phyloP scores from a whole-genome alignment of 2,113 vertebrate genomes.

The Zosterops lateralis region DNA sequence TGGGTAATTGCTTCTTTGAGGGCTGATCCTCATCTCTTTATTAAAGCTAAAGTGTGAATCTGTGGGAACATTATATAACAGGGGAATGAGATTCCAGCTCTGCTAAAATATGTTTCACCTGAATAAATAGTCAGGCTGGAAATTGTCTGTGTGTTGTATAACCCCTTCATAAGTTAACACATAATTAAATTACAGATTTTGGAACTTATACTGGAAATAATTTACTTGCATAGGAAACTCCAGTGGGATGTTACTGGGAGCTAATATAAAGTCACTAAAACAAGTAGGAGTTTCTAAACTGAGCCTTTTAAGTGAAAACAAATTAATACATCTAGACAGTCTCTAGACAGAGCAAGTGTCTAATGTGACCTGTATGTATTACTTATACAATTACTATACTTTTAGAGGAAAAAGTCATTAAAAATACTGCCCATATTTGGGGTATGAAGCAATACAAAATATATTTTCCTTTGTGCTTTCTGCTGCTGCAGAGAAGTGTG shows the following conservation, averaged over 20 bases:
- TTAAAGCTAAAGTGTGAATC: slow-evolving; percentile 1
- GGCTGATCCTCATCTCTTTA: neutral
- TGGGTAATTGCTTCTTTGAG: slow-evolving; percentile 22
- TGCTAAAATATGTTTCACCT: neutral
- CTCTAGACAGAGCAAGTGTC: neutral
- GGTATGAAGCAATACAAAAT: neutral
- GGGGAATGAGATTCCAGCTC: neutral
- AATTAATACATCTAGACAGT: neutral
- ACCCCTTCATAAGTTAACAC: neutral
- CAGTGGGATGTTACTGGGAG: neutral
- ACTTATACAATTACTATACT: neutral
- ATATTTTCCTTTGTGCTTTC: neutral
- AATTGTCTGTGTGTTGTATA: neutral
- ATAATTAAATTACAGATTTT: neutral
- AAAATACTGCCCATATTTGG: neutral
- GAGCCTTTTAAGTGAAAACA: neutral
- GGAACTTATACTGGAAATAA: neutral
- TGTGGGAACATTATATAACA: neutral
- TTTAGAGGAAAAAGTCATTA: neutral
- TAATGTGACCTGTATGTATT: neutral
- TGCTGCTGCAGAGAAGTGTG: neutral
- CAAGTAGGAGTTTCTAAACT: neutral
- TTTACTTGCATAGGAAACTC: neutral
- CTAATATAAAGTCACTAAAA: neutral
- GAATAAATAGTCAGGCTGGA: neutral